phyloP scores from a whole-genome alignment of 2,888 invertebrate genomes.

The Eudemis profundana region DNA sequence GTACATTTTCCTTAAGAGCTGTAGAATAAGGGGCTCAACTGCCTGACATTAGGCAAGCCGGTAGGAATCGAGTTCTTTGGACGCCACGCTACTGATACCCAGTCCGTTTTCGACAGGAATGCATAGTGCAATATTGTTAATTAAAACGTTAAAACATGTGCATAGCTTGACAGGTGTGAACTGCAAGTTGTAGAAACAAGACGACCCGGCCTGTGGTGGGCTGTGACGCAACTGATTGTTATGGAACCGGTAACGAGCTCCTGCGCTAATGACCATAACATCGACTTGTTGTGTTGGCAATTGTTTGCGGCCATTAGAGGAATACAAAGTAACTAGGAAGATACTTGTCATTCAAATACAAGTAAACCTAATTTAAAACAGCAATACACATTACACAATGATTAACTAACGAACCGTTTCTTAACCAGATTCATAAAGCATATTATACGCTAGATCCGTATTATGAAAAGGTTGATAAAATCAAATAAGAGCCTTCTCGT shows the following conservation, averaged over 20 bases:
- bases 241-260: conserved; percentile 35
- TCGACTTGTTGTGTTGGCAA: conserved; percentile 23
- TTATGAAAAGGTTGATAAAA: not conserved
- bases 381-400: no score
- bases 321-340: conserved; percentile 12
- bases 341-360: not conserved
- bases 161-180: conserved; percentile 34
- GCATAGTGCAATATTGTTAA: conserved; percentile 49
- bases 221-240: conserved; percentile 36
- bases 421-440: no score
- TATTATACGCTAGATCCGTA: not conserved
- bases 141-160: conserved; percentile 48
- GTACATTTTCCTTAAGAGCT: no score
- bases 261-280: conserved; percentile 40
- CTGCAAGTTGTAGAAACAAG: conserved; percentile 20
- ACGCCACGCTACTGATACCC: no score
- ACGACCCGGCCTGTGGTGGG: conserved; percentile 1
- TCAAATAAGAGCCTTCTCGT: conserved; percentile 2
- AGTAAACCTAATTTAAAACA: not conserved
- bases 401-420: no score
- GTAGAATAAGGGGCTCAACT: no score
- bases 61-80: no score
- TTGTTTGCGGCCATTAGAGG: conserved; percentile 15
- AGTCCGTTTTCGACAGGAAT: conserved; percentile 47
- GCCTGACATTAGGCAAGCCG: no score